phyloP scores from a whole-genome alignment of 1,140 invertebrate genomes.

The Hestina assimilis region DNA sequence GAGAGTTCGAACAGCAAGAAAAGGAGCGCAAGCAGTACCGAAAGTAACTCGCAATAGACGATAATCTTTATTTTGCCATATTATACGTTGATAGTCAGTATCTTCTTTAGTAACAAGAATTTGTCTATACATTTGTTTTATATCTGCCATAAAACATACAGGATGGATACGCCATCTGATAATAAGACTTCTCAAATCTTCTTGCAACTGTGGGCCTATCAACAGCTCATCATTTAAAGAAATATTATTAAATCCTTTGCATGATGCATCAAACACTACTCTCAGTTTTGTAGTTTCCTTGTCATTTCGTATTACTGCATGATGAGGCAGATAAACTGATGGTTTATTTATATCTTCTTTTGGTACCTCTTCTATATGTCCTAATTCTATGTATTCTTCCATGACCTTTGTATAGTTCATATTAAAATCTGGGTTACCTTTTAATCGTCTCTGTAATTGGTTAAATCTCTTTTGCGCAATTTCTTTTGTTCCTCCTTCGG shows the following conservation, averaged over 20 bases:
- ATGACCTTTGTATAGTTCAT: conserved; percentile 29
- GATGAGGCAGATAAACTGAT: not conserved
- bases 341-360: conserved; percentile 1
- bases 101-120: not conserved
- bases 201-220: not conserved
- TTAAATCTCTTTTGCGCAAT: conserved; percentile 27
- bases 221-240: conserved; percentile 4
- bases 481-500: conserved; percentile 17
- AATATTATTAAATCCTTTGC: not conserved
- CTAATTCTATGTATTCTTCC: conserved; percentile 28
- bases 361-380: conserved; percentile 24
- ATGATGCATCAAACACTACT: not conserved
- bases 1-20: too few relatives aligned
- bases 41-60: too few relatives aligned
- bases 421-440: conserved; percentile 16
- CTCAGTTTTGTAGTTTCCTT: not conserved
- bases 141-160: not conserved
- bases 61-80: too few relatives aligned
- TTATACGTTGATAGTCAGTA: too few relatives aligned
- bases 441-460: conserved; percentile 24
- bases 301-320: not conserved
- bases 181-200: not conserved
- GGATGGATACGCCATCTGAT: not conserved
- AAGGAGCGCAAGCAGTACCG: too few relatives aligned
- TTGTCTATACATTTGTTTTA: not conserved